Evolutionary conservation across 2,888 invertebrate genomes (phyloP), one percentile per base, ranked within the genome.

Genomic region (Sthenelais limicola): DNA sequence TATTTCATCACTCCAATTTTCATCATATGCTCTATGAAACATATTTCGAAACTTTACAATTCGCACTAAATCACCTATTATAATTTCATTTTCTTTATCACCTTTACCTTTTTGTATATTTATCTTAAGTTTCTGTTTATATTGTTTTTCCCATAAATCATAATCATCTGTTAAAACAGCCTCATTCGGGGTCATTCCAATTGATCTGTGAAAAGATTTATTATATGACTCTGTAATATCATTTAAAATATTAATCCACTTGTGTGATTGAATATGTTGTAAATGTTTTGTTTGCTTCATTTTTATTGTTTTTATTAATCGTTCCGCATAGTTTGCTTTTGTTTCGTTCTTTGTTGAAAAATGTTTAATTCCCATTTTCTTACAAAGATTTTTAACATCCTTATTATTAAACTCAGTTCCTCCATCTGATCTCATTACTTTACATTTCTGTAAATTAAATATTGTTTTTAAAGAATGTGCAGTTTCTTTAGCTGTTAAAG

Each of bases 1-100:
- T 52, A 52, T 52, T 52, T 52, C 52, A 52, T 52, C 28, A 15
- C 28, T 52, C 52, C 52, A 52, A 28, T 52, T 52, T n/a, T 52
- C 52, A 5, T 26, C 30, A 30, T 52, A 52, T 5, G 52, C 52
- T n/a, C 52, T 52, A 9, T 52, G 28, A 52, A 52, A 52, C 2
- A 30, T 26, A 52, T 26, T n/a, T 52, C 52, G 3, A 9, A 24
- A 15, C 15, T 15, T 21, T n/a, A 30, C 3, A 4, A 52, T 7
- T 28, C 52, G 52, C 3, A 52, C 52, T 3, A 26, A 3, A 52
- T 52, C 52, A 52, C 30, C 21, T 5, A 52, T n/a, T n/a, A 5
- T n/a, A 24, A 5, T 28, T n/a, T 52, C n/a, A n/a, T n/a, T n/a
- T n/a, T n/a, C n/a, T n/a, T n/a, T n/a, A n/a, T n/a, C n/a, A n/a